phyloP scores from a whole-genome alignment of 2,888 invertebrate species.

The Mimachlamys varia region DNA sequence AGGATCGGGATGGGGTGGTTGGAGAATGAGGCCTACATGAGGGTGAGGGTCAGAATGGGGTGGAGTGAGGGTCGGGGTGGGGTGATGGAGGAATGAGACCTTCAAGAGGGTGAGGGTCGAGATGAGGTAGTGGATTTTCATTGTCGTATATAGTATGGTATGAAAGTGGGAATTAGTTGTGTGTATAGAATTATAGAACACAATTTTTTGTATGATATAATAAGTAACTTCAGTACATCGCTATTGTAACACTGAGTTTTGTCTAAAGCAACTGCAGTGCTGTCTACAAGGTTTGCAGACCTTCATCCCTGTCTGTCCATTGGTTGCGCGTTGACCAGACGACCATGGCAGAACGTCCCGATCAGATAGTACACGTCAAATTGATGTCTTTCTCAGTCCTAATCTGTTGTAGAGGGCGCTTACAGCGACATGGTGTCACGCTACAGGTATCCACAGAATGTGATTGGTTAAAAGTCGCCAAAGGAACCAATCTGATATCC shows the following conservation, averaged over 20 bases:
- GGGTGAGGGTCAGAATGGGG: background rate
- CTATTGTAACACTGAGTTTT: background rate
- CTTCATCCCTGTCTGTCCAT: background rate
- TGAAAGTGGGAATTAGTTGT: no score
- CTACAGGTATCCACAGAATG: background rate
- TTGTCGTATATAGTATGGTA: background rate
- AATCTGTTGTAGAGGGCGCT: constrained; percentile 19
- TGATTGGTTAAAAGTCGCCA: background rate
- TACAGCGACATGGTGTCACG: constrained; percentile 19
- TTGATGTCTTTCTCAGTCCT: constrained; percentile 31
- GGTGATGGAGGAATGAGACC: background rate
- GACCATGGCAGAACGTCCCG: constrained; percentile 9
- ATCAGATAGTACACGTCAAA: background rate
- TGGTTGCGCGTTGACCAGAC: background rate
- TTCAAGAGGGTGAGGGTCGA: background rate
- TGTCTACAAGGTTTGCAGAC: background rate
- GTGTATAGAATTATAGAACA: no score
- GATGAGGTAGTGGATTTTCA: no score
- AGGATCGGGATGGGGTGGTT: background rate
- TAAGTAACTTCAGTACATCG: background rate
- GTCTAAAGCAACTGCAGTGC: background rate
- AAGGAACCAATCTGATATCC: constrained; percentile 21
- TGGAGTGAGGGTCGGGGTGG: background rate
- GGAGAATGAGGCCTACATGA: background rate
- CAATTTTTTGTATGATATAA: no score